Percentiles rank a stretch among this genome's conserved stretches.
phyloP scores from a whole-genome alignment of 2,888 invertebrate genomes.

The Lithophane socia region DNA sequence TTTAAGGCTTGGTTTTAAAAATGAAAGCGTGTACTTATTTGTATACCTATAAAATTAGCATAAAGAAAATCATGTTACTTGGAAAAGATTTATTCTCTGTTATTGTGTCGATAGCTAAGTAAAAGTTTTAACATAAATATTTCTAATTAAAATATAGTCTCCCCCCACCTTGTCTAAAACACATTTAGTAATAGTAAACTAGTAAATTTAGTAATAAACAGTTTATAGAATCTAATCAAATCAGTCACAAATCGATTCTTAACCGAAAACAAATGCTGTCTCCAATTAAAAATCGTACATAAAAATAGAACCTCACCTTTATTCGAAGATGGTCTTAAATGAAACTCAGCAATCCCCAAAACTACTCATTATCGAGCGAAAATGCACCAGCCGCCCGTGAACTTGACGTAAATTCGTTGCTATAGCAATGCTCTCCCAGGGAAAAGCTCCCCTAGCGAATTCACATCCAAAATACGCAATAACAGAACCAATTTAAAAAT shows the following conservation, averaged over 20 bases:
- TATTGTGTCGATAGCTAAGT: background rate
- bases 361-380: constrained; percentile 86
- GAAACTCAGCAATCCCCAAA: constrained; percentile 70
- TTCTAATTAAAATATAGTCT: background rate
- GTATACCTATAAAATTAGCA: background rate
- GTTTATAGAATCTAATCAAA: constrained; percentile 4
- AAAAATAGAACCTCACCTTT: constrained; percentile 61
- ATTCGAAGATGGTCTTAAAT: constrained; percentile 51
- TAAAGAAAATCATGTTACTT: background rate
- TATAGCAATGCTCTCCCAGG: constrained; percentile 86
- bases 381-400: constrained; percentile 89
- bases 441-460: constrained; percentile 76
- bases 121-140: background rate
- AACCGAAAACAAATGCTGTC: constrained; percentile 31
- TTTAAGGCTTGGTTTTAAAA: constrained; percentile 35
- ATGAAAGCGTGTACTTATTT: constrained; percentile 14
- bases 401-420: constrained; percentile 86
- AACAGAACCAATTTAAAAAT: constrained; percentile 63
- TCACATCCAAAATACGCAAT: constrained; percentile 74
- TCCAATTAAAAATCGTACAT: constrained; percentile 17
- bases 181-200: constrained; percentile 1
- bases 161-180: background rate
- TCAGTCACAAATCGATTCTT: constrained; percentile 26
- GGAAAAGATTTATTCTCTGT: background rate
- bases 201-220: constrained; percentile 4